A percentile compares a stretch with the other conserved stretches of the same genome.
Evolutionary conservation across 2,113 vertebrate species (phyloP).

Genomic region (Ursus arctos): DNA sequence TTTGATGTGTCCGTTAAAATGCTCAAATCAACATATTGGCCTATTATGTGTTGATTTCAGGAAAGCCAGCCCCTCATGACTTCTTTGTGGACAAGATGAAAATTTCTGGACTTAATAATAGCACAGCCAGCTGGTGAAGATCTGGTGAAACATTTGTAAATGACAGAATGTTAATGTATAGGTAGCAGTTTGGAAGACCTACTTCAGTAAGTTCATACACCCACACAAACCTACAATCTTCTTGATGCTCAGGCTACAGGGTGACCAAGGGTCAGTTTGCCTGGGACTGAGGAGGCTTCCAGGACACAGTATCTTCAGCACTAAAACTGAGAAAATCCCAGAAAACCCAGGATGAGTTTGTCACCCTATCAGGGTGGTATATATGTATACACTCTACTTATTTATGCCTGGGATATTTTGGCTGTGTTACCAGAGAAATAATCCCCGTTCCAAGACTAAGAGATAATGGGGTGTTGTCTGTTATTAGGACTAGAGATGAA

Average conservation of each 20-base stretch:
- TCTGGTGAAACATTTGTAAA: not conserved
- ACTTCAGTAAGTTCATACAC: not conserved
- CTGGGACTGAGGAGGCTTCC: not conserved
- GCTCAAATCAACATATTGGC: not conserved
- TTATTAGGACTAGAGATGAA: not conserved
- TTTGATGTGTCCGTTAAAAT: slow-evolving; percentile 33
- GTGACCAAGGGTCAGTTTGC: not conserved
- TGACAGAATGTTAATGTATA: not conserved
- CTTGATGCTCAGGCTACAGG: not conserved
- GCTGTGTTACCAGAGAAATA: not conserved
- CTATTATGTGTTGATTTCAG: not conserved
- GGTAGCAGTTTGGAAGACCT: not conserved
- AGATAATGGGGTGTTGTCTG: not conserved
- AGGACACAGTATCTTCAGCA: not conserved
- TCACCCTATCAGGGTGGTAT: not conserved
- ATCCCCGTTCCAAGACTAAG: not conserved
- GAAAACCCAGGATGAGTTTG: not conserved
- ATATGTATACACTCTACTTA: not conserved
- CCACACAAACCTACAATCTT: not conserved
- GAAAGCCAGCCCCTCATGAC: not conserved
- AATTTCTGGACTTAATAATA: not conserved
- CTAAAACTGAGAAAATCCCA: not conserved
- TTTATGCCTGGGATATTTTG: not conserved
- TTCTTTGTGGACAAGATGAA: not conserved
- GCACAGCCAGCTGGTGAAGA: not conserved